Evolutionary conservation across 2,113 vertebrate species (phyloP).

Genomic region (Scophthalmus maximus): DNA sequence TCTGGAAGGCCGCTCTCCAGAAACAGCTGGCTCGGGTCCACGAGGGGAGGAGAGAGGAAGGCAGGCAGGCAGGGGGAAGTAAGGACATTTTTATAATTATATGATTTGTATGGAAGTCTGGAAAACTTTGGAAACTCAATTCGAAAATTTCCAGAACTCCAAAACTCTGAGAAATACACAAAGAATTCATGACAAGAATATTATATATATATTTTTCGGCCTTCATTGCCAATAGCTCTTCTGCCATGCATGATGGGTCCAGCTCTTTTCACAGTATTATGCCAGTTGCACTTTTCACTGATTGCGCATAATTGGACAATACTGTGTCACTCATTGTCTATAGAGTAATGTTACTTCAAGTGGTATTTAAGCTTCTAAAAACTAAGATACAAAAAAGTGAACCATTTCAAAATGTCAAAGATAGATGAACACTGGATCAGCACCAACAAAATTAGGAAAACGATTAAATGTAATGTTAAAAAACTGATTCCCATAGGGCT

Average conservation of each 20-base stretch:
- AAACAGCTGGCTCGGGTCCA: slow-evolving; percentile 67
- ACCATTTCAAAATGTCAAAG: not conserved
- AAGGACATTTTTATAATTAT: slow-evolving; percentile 53
- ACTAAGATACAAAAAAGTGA: not conserved
- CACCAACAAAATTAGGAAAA: not conserved
- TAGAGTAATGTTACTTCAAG: not conserved
- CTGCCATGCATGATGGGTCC: not conserved
- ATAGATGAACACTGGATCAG: no score
- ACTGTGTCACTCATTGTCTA: not conserved
- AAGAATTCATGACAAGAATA: not conserved
- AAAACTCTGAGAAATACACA: not conserved
- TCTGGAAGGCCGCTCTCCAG: slow-evolving; percentile 50
- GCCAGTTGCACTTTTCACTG: not conserved
- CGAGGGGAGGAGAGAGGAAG: slow-evolving; percentile 24
- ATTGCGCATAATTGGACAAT: not conserved
- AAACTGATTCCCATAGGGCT: no score
- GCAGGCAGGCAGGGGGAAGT: slow-evolving; percentile 43
- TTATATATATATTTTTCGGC: not conserved
- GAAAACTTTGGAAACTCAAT: slow-evolving; percentile 18
- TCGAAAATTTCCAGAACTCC: slow-evolving; percentile 17
- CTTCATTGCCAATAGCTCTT: no score
- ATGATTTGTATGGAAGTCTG: slow-evolving; percentile 34
- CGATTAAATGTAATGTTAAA: not conserved
- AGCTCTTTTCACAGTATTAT: not conserved
- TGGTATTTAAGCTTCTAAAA: slow-evolving; percentile 9